Base-by-base conservation (phyloP, 2,888 invertebrate genomes). In the Leptopilina myrica region DNA sequence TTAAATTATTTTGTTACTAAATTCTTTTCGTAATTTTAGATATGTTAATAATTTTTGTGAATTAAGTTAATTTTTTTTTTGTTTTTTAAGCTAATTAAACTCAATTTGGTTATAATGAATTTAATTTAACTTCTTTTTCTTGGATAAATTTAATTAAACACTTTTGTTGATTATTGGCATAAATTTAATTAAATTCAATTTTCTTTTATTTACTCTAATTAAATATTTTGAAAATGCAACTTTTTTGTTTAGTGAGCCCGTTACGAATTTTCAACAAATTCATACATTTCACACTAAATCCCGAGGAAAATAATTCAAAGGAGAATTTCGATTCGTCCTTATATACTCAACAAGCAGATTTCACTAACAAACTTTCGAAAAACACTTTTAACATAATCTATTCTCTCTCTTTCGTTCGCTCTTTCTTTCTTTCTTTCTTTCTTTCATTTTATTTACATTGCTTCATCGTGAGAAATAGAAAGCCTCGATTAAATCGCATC, bases 381-480 rank as follows among this genome's bases (percentile, higher is more conserved):
- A 40, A 83, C 76, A 62, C 49, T 65, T 59, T 56, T 73, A 73
- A 73, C 73, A 56, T n/a, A 73, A 56, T 73, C 73, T 33, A 75
- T 78, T 73, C 69, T 77, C 49, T 49, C 49, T 49, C 49, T 46
- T 9, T 46, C 46, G 9, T 46, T 46, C 46, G 7, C 46, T 46
- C 46, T 46, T 46, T 46, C 46, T 46, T 46, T 49, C 20, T 20
- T 20, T 49, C 49, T 69, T 62, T 77, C 56, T 76, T 46, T 80
- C 76, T 77, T 69, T 66, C 66, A 40, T 79, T 80, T 79, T 82
- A 81, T 77, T 81, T 82, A 85, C 78, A 85, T 81, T 80, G 81
- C 78, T 86, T 85, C 80, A 86, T 64, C 81, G 64, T 79, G 78
- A 81, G 79, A 75, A 81, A 11, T 80, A 77, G 79, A 59, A 56